Conservation (phyloP, 2,113 vertebrate species). For the Actenoides hombroni region DNA sequence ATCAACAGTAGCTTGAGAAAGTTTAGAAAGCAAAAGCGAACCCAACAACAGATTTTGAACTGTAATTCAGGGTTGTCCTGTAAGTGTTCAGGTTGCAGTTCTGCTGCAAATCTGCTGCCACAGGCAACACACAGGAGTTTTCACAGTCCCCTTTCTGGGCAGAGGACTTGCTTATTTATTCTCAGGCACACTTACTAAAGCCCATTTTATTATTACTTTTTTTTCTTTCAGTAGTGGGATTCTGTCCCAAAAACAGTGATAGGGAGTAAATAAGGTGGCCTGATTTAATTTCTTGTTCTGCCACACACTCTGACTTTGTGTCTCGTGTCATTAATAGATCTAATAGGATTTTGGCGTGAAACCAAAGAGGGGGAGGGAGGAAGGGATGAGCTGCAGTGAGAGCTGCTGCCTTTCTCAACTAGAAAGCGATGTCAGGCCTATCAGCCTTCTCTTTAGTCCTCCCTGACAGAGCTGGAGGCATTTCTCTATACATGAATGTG, state of each 20-base stretch:
- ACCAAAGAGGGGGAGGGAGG: background rate
- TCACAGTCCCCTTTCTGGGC: background rate
- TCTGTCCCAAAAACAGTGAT: conserved; percentile 1
- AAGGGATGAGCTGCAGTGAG: conserved; percentile 26
- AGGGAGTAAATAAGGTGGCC: conserved; percentile 12
- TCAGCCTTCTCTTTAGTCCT: conserved; percentile 55
- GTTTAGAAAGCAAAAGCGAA: background rate
- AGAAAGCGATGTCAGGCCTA: conserved; percentile 31
- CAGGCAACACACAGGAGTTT: background rate
- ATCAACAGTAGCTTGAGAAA: background rate
- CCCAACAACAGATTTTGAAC: background rate
- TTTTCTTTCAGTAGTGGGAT: background rate
- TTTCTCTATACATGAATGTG: conserved; percentile 75
- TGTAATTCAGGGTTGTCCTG: background rate
- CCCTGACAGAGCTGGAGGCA: conserved; percentile 71
- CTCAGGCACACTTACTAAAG: background rate
- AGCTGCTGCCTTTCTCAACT: conserved; percentile 42
- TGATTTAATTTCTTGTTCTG: conserved; percentile 47
- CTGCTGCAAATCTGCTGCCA: background rate
- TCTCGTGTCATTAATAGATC: conserved; percentile 8
- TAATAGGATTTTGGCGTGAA: conserved; percentile 46
- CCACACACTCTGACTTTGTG: conserved; percentile 35
- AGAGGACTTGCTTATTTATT: background rate
- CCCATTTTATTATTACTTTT: background rate
- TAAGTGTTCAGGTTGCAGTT: background rate